Evolutionary conservation across 2,113 vertebrate species (phyloP), one percentile per base, ranked within the genome.

Genomic region (Climacteris rufus): DNA sequence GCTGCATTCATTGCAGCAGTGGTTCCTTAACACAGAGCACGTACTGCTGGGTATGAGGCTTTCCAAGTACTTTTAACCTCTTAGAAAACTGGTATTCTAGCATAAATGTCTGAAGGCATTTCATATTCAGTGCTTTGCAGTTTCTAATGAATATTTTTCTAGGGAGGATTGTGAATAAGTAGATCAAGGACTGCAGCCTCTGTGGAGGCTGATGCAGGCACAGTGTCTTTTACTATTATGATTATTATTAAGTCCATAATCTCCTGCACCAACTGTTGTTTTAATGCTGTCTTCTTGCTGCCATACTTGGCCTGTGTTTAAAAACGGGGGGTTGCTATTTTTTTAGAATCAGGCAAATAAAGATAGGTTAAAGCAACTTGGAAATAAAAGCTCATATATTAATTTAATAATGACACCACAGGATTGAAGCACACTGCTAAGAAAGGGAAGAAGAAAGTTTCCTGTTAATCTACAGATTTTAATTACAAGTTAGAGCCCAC

Each of bases 11-110:
- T 75, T 94, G 71, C 64, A 74, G 56, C 50, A 91, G 79, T 60
- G 35, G 42, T 70, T 92, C 52, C 52, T 88, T 79, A 37, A 49
- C 65, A 65, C 20, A 59, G 54, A 88, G 42, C 18, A 33, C 33
- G 37, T 16, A 69, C 47, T 86, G 49, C 79, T 87, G 80, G 40
- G 15, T 57, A 64, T 52, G 49, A 44, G 60, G 42, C 13, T 81
- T 95, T 83, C 74, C 49, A 82, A 89, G 24, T 68, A 45, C 54
- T 93, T 92, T 79, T 78, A 91, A 92, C 77, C 50, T 84, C 63
- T 90, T 68, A 74, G 33, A 61, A 57, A 94, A 71, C 33, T 22
- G 25, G 19, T 56, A 83, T 64, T 66, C 50, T 56, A 25, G n/a
- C 44, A 84, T 50, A 87, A 91, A 72, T 16, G 5, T 80, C 45